Evolutionary conservation across 2,113 vertebrate genomes (phyloP), one percentile per base, ranked within the genome.

Genomic region (Carassius auratus): DNA sequence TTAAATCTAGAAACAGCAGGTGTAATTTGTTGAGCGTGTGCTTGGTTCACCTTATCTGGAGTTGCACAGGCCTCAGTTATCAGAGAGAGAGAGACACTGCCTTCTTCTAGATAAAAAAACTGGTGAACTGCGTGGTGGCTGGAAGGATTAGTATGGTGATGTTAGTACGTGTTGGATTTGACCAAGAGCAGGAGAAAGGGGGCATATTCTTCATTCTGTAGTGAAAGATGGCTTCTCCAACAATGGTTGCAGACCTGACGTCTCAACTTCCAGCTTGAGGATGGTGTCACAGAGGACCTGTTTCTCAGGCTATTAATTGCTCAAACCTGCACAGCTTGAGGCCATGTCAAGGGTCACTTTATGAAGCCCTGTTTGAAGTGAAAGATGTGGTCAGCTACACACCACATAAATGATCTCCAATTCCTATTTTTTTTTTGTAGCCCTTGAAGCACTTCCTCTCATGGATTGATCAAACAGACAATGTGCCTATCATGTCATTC

Each of bases 201-300:
- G 17, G 5, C n/a, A 36, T 61, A 23, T 61, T 61, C 8, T 13
- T 42, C 33, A 33, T 30, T 77, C 15, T n/a, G 38, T 15, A 4
- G 33, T 42, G 57, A 79, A 79, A 79, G 21, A 79, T 79, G 57
- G 36, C 76, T 61, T 78, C 12, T 42, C 19, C 55, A 78, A 59
- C 55, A 59, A 38, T 36, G 12, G 55, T 36, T 36, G 15, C 15
- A 69, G 26, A 57, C 17, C 55, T 19, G 55, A 69, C 9, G 8
- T 69, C 30, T 38, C 33, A 17, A 8, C 33, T 69, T 69, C 33
- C 15, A 36, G 30, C 66, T 38, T 23, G 13, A 42, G 21, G 19
- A 21, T 42, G 12, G 3, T 57, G 26, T 76, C 8, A 21, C 5
- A 10, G 8, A 38, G 15, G 66, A 17, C 30, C 30, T 1, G 2